phyloP scores from a whole-genome alignment of 2,888 invertebrate species.

The Sesia bembeciformis region DNA sequence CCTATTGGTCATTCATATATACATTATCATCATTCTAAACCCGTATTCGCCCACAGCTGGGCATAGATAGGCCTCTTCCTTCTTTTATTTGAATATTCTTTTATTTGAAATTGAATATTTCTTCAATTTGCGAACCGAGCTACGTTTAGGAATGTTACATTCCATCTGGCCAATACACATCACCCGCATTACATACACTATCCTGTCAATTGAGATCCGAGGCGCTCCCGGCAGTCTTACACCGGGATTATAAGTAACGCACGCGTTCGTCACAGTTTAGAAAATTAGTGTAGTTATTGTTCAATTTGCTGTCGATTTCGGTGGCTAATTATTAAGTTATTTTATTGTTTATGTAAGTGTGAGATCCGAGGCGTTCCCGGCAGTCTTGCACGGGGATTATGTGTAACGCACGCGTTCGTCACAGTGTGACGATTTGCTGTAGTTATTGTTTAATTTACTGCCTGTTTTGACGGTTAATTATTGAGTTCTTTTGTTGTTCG shows the following conservation, averaged over 20 bases:
- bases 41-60: too few species aligned
- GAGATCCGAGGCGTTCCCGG: slow-evolving; percentile 3
- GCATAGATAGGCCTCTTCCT: too few species aligned
- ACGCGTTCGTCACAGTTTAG: background rate
- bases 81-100: too few species aligned
- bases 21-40: too few species aligned
- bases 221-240: slow-evolving; percentile 5
- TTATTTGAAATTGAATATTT: too few species aligned
- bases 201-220: slow-evolving; percentile 5
- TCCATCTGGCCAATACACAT: background rate
- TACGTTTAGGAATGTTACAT: too few species aligned
- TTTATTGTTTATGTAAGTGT: slow-evolving; percentile 1
- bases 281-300: too few species aligned
- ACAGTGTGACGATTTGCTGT: too few species aligned
- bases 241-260: slow-evolving; percentile 1
- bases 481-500: slow-evolving; percentile 1
- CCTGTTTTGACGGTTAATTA: background rate
- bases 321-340: slow-evolving; percentile 1
- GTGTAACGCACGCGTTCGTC: background rate
- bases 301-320: background rate
- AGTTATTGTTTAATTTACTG: background rate
- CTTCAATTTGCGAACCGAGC: too few species aligned
- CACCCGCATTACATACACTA: slow-evolving; percentile 1
- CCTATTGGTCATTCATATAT: too few species aligned
- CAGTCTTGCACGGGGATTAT: slow-evolving; percentile 3